Percentiles rank a stretch among this genome's conserved stretches.
These are phyloP conservation scores for Brachionus paranguensis DNA, from an alignment of 1,140 invertebrate genomes.

Conservation along the genomic window DNA sequence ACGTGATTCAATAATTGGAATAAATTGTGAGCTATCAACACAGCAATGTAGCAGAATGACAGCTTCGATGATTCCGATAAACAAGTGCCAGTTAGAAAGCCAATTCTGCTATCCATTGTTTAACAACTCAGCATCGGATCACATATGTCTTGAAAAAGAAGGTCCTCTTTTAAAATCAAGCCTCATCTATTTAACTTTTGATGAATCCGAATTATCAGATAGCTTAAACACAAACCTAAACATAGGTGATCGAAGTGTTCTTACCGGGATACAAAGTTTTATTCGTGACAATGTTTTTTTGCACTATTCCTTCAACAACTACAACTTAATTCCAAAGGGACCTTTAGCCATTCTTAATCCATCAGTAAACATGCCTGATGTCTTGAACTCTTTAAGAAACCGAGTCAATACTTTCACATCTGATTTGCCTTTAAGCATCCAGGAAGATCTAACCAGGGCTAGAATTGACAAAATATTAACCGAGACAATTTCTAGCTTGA, in stretches of 20 bases:
- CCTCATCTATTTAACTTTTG: constrained; percentile 16
- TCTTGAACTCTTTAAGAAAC: background rate
- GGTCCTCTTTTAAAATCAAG: background rate
- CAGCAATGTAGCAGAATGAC: background rate
- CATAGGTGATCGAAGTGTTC: background rate
- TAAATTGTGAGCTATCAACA: constrained; percentile 1
- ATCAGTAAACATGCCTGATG: constrained; percentile 1
- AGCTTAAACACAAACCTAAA: background rate
- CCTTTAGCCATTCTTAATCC: constrained; percentile 25
- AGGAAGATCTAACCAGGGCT: background rate
- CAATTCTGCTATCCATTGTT: background rate
- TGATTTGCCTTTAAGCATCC: background rate
- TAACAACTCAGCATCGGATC: background rate
- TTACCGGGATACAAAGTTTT: constrained; percentile 15
- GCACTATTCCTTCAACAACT: background rate
- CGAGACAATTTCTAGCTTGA: background rate
- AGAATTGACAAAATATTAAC: background rate
- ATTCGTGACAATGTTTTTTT: background rate
- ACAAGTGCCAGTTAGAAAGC: background rate
- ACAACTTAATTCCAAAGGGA: constrained; percentile 4
- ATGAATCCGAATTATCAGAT: background rate
- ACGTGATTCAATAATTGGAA: background rate
- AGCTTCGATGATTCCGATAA: background rate
- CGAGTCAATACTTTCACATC: background rate
- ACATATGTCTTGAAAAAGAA: constrained; percentile 20